Evolutionary conservation across 53 echinoderm and acorn worm species (phyloP).

Genomic region (Holothuria leucospilota): DNA sequence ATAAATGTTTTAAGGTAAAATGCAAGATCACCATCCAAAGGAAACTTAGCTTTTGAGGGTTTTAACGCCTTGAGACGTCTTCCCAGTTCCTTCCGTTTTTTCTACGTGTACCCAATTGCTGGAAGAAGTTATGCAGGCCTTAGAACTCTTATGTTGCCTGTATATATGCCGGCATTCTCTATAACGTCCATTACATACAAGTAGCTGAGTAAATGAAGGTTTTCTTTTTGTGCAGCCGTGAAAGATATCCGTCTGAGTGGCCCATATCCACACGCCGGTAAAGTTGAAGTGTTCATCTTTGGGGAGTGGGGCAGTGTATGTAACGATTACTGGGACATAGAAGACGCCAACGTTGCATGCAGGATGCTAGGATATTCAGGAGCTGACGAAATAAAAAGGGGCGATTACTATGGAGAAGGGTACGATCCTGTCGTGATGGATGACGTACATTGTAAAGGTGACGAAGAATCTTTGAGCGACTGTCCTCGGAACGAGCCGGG

Average conservation of each 20-base stretch:
- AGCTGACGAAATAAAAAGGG: constrained; percentile 27
- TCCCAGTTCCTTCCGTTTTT: too few species aligned
- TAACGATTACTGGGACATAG: constrained; percentile 33
- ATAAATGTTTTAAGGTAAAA: too few species aligned
- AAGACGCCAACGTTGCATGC: constrained; percentile 26
- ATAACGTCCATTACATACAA: too few species aligned
- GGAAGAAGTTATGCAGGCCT: too few species aligned
- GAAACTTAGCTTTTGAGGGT: too few species aligned
- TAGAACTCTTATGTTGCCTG: too few species aligned
- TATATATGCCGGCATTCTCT: too few species aligned
- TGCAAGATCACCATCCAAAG: too few species aligned
- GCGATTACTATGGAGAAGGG: constrained; percentile 20
- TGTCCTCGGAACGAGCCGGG: constrained; percentile 19
- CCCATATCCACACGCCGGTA: background rate
- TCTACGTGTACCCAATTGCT: too few species aligned
- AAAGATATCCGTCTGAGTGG: background rate
- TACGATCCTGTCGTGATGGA: constrained; percentile 26
- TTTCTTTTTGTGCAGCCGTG: too few species aligned
- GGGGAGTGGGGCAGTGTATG: constrained; percentile 18
- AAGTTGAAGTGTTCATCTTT: constrained; percentile 17
- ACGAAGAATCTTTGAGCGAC: constrained; percentile 14
- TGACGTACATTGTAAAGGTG: constrained; percentile 24
- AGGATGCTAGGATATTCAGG: constrained; percentile 26
- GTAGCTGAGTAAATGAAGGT: too few species aligned
- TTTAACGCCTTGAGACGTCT: too few species aligned